A percentile compares a stretch with the other conserved stretches of the same genome.
Evolutionary conservation across 1,140 invertebrate genomes (phyloP).

Genomic region (Zaprionus gabonicus): DNA sequence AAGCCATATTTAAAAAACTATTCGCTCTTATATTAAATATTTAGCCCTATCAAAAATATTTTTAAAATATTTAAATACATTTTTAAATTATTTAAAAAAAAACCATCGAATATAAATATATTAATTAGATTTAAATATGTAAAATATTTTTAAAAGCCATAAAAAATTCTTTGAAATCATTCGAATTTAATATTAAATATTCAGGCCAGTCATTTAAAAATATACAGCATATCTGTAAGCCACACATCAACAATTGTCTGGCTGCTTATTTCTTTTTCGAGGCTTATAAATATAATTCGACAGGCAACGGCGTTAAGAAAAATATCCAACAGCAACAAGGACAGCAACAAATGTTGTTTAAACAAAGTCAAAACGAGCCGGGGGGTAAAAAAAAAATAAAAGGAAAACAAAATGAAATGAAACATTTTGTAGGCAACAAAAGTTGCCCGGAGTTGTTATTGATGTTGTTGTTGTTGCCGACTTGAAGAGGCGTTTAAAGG

Average conservation of each 20-base stretch:
- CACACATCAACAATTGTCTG: background rate
- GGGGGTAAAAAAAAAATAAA: background rate
- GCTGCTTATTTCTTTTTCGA: slow-evolving; percentile 21
- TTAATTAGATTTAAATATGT: too few relatives aligned
- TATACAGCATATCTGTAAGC: background rate
- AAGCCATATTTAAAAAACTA: too few relatives aligned
- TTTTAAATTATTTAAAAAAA: background rate
- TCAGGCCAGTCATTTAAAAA: too few relatives aligned
- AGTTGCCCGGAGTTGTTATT: slow-evolving; percentile 40
- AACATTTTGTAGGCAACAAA: slow-evolving; percentile 53
- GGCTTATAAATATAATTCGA: slow-evolving; percentile 76
- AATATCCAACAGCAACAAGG: slow-evolving; percentile 38
- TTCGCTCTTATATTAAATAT: too few relatives aligned
- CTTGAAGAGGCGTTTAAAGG: slow-evolving; percentile 57
- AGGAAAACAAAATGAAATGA: slow-evolving; percentile 13
- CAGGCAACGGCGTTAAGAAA: slow-evolving; percentile 58
- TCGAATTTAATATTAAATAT: too few relatives aligned
- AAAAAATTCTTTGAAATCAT: too few relatives aligned
- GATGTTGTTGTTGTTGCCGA: slow-evolving; percentile 34
- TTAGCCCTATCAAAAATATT: too few relatives aligned
- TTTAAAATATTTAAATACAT: background rate
- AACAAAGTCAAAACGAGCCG: slow-evolving; percentile 60
- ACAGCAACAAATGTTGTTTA: slow-evolving; percentile 39
- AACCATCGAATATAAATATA: background rate
- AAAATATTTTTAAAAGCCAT: too few relatives aligned